Base-by-base conservation (phyloP, 2,113 vertebrate species). In the Myotis davidii region DNA sequence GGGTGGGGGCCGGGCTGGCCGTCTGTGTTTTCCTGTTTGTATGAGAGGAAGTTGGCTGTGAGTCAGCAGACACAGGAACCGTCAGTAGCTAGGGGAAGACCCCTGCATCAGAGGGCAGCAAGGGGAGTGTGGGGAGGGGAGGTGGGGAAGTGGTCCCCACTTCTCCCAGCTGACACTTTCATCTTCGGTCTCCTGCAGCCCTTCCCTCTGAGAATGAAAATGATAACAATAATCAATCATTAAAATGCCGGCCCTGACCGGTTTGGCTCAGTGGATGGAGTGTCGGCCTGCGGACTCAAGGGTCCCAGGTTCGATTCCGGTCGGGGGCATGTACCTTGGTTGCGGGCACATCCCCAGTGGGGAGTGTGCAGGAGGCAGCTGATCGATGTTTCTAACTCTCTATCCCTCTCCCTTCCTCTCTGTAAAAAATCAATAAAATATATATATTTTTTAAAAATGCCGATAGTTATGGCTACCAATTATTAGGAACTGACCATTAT, bases 1-100 rank as follows among this genome's bases (percentile, higher is more conserved):
- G 34, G 59, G 42, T 52, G 56, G 11, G 45, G 21, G 29, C 39
- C 20, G 7, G 17, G 27, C 77, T 65, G 94, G 85, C 88, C 77
- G 1, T 64, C 73, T 90, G 45, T 65, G 65, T 69, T n/a, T 96
- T 98, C 95, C 92, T 93, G 74, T 96, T 97, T 87, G 89, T 95
- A 61, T 5, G 32, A 21, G 87, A 69, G 96, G 96, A 97, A 98
- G 90, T 45, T 59, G 56, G 32, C 64, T 45, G 92, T 77, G 29
- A 42, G 59, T 96, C 69, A 69, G 3, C 79, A 74, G 88, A 56
- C 90, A 90, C 74, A 85, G 32, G 64, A 16, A 9, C 9, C 54
- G 72, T 92, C 90, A 56, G 87, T 74, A 91, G 56, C 85, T 61
- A 42, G 59, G 87, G 92, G 90, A 91, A 97, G 96, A 97, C 95